phyloP scores from a whole-genome alignment of 2,113 vertebrate species.

The Platycercus adscitus region DNA sequence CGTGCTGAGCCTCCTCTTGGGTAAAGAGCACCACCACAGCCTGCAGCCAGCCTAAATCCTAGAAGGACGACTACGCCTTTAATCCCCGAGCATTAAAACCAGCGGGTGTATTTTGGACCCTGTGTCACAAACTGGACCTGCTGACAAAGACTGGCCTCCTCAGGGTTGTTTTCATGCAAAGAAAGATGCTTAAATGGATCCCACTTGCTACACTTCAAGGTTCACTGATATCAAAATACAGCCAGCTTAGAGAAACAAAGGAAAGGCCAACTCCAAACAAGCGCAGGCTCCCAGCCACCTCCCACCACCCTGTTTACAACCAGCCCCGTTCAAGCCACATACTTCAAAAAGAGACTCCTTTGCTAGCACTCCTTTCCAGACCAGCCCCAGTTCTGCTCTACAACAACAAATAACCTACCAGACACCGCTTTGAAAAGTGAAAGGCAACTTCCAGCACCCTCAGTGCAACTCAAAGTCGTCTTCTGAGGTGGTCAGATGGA shows the following conservation, averaged over 20 bases:
- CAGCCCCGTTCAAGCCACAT: not conserved
- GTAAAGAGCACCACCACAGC: not conserved
- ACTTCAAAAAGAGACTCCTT: not conserved
- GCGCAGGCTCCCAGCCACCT: not conserved
- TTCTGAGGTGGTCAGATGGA: rapidly evolving
- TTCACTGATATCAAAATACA: not conserved
- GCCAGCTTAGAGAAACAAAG: slow-evolving; percentile 6
- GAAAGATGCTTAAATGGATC: not conserved
- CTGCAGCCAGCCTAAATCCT: not conserved
- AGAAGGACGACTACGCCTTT: rapidly evolving
- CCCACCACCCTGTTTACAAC: not conserved
- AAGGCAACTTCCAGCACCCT: not conserved
- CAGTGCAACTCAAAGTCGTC: not conserved
- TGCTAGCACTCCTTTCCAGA: rapidly evolving
- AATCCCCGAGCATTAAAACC: not conserved
- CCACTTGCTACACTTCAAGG: not conserved
- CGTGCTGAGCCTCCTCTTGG: not conserved
- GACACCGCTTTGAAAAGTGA: not conserved
- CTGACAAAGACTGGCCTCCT: not conserved
- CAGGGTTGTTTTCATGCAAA: not conserved
- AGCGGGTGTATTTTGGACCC: not conserved
- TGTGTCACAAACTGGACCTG: not conserved
- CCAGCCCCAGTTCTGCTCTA: not conserved
- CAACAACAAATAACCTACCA: not conserved
- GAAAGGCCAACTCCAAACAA: not conserved